phyloP scores from a whole-genome alignment of 1,140 invertebrate species.

The Plodia interpunctella region DNA sequence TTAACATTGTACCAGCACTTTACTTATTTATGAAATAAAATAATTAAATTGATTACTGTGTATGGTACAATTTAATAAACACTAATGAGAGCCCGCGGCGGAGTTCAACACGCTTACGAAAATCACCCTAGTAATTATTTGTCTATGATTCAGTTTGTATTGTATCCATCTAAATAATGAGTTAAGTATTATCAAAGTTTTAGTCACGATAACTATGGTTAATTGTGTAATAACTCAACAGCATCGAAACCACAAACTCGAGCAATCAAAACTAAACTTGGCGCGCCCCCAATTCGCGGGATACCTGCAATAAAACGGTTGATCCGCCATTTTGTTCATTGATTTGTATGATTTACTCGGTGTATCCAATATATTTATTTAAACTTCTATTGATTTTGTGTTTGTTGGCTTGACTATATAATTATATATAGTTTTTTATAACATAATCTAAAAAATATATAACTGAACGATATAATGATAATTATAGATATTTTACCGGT shows the following conservation, averaged over 20 bases:
- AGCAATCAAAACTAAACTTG: conserved; percentile 4
- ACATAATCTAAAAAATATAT: no score
- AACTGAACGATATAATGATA: no score
- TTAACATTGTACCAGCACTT: no score
- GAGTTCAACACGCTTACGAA: no score
- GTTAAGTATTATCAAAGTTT: neutral
- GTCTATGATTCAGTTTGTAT: no score
- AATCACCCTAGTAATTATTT: no score
- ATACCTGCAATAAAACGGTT: neutral
- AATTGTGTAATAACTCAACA: neutral
- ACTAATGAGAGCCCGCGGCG: no score
- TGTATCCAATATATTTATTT: neutral
- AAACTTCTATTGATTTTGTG: neutral
- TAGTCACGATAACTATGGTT: neutral
- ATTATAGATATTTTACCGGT: no score
- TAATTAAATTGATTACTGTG: no score
- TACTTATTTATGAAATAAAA: no score
- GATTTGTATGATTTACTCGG: conserved; percentile 13
- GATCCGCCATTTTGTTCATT: conserved; percentile 7
- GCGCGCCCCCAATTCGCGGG: neutral
- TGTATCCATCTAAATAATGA: neutral
- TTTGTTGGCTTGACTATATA: neutral
- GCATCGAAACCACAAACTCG: neutral
- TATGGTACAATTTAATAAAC: no score
- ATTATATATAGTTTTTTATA: no score